Evolutionary conservation across 2,113 vertebrate species (phyloP).

Genomic region (Cricetomys ansorgei): DNA sequence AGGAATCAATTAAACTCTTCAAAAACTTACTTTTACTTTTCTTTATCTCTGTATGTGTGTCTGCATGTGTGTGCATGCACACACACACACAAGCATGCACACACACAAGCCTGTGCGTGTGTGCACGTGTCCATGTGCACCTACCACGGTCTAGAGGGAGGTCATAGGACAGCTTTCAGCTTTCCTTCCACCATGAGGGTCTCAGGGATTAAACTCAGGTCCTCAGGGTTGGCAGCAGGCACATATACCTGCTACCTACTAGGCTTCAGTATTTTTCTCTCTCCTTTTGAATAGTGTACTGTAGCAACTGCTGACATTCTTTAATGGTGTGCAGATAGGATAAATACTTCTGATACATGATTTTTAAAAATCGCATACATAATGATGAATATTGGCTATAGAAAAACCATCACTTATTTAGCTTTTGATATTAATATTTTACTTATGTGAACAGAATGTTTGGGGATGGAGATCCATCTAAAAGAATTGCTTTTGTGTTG

Average conservation of each 20-base stretch:
- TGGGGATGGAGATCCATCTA: not conserved
- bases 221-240: not conserved
- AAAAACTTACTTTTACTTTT: not conserved
- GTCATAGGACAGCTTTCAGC: not conserved
- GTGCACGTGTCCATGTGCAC: too few relatives aligned
- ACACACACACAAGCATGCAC: too few relatives aligned
- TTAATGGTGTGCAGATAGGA: not conserved
- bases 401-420: slow-evolving; percentile 15
- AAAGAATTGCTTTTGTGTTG: not conserved
- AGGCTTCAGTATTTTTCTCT: not conserved
- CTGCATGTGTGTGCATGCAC: too few relatives aligned
- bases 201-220: not conserved
- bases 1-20: not conserved
- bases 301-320: not conserved
- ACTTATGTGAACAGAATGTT: not conserved
- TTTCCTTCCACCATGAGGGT: too few relatives aligned
- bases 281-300: not conserved
- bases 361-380: not conserved
- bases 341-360: not conserved
- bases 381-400: not conserved
- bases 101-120: too few relatives aligned
- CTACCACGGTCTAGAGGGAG: not conserved
- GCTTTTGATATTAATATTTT: slow-evolving; percentile 46
- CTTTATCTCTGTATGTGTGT: too few relatives aligned
- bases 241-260: not conserved